phyloP scores from a whole-genome alignment of 2,113 vertebrate species.

The Notarius quadriscutis region DNA sequence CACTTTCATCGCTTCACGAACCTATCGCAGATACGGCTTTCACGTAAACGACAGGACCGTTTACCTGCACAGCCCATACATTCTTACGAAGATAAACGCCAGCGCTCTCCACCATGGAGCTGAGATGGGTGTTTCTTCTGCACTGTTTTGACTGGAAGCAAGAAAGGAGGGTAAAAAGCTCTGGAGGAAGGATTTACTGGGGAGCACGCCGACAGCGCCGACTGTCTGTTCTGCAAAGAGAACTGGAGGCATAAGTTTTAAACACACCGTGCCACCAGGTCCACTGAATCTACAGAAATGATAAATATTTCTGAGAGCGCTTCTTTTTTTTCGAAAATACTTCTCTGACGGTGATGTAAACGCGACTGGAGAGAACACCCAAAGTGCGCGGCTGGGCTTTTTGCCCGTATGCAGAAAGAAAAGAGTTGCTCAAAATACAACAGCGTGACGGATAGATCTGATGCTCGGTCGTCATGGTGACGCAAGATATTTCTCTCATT shows the following conservation, averaged over 20 bases:
- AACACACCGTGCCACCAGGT: no score
- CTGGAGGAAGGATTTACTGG: background rate
- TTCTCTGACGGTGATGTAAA: background rate
- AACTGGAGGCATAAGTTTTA: background rate
- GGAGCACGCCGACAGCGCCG: no score
- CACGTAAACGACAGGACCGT: background rate
- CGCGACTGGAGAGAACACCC: background rate
- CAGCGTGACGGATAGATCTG: background rate
- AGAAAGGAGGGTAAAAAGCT: no score
- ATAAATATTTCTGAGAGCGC: no score
- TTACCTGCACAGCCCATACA: background rate
- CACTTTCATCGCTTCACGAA: background rate
- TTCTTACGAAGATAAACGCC: background rate
- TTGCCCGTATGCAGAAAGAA: no score
- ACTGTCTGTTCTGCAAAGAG: background rate
- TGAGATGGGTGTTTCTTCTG: background rate
- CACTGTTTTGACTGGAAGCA: background rate
- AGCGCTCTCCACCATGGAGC: background rate
- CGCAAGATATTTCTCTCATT: background rate
- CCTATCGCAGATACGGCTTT: background rate
- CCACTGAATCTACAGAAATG: no score
- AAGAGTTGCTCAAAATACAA: background rate
- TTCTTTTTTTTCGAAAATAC: background rate
- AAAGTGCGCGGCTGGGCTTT: background rate
- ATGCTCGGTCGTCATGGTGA: slow-evolving; percentile 7